Percentiles rank a stretch among this genome's conserved stretches.
These are phyloP conservation scores for Labeo rohita DNA, from an alignment of 2,113 vertebrate genomes.

Conservation along the genomic window DNA sequence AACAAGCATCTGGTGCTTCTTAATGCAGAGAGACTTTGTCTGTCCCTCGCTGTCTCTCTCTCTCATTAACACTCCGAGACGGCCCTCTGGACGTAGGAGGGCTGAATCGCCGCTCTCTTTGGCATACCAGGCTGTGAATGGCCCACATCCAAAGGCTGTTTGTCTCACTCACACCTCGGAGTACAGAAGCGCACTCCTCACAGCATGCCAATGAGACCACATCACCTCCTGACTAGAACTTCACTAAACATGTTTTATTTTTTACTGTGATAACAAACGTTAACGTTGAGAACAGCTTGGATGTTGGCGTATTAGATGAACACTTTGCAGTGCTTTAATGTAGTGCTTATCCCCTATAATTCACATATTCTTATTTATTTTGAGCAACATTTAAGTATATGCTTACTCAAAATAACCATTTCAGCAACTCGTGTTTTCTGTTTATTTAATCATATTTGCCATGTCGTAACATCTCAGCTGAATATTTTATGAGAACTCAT, in stretches of 20 bases:
- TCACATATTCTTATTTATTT: background rate
- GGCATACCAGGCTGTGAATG: constrained; percentile 45
- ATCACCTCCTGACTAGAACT: constrained; percentile 7
- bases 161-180: constrained; percentile 44
- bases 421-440: background rate
- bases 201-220: constrained; percentile 43
- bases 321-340: background rate
- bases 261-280: background rate
- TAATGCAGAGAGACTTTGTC: constrained; percentile 33
- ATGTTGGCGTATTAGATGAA: background rate
- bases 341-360: background rate
- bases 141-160: constrained; percentile 54
- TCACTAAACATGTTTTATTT: background rate
- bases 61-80: constrained; percentile 43
- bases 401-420: background rate
- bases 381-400: background rate
- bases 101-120: constrained; percentile 29
- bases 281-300: constrained; percentile 28
- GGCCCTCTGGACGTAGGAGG: constrained; percentile 39
- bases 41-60: constrained; percentile 19
- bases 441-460: constrained; percentile 15
- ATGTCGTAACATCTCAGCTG: constrained; percentile 1
- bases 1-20: constrained; percentile 49
- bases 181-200: constrained; percentile 29
- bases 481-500: constrained; percentile 16